Base-by-base conservation (phyloP, 2,888 invertebrate genomes). In the Nymphalis c-album region DNA sequence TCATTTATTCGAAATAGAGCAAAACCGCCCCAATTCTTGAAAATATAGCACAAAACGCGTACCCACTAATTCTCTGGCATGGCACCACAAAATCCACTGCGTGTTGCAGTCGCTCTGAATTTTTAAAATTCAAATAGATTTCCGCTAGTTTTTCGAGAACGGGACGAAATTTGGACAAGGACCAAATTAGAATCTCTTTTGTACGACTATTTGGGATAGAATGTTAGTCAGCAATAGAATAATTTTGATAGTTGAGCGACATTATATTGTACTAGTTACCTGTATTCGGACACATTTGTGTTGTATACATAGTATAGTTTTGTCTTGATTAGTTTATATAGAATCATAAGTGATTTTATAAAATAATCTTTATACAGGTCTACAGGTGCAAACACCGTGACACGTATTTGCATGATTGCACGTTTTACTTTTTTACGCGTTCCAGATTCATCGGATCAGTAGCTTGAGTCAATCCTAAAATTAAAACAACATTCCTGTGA, bases 81-180 rank as follows among this genome's bases (percentile, higher is more conserved):
- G 26, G 66, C 60, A 65, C 60, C 65, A 60, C 57, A 40, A 57
- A 57, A 57, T 57, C 40, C 57, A 57, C 40, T 40, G 57, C 35
- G 65, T 55, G 60, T 61, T 66, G 65, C 65, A 61, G 46, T 55
- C n/a, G 60, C 46, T 40, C 64, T 71, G 71, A 69, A 71, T 69
- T 71, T 71, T 71, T 71, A 63, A 71, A 69, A 57, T 65, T 64
- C 67, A 62, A 65, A 71, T 71, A 69, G 69, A 69, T 67, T 67
- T 63, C 67, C 31, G 47, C 40, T 2, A 60, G 67, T 69, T 57
- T 62, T 67, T 59, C 55, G 48, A 35, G 59, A 47, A 51, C 60
- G n/a, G 48, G 31, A 55, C 57, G 51, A 50, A 63, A 57, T 68
- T 70, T 71, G 68, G 63, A 69, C 66, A 63, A 48, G 40, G 57